phyloP scores from a whole-genome alignment of 1,140 invertebrate genomes.

The Camponotus floridanus region DNA sequence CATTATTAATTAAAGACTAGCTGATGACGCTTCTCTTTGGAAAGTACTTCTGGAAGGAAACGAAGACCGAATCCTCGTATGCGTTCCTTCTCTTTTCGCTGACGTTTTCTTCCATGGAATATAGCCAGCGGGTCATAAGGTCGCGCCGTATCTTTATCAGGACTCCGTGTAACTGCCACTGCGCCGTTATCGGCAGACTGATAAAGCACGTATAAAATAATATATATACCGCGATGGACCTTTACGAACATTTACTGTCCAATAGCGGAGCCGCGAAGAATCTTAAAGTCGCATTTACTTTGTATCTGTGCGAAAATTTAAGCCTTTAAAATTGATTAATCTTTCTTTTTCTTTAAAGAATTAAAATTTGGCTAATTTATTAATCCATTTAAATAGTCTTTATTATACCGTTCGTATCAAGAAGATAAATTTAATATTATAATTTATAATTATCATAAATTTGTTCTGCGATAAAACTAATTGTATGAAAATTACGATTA shows the following conservation, averaged over 20 bases:
- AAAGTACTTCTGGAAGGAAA: slow-evolving; percentile 38
- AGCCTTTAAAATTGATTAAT: not conserved
- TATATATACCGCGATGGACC: slow-evolving; percentile 74
- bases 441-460: not conserved
- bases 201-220: slow-evolving; percentile 83
- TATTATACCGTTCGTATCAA: not conserved
- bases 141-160: slow-evolving; percentile 82
- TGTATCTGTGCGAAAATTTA: slow-evolving; percentile 30
- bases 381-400: too few species aligned
- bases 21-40: not conserved
- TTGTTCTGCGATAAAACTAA: not conserved
- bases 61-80: slow-evolving; percentile 39
- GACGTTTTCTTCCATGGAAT: slow-evolving; percentile 76
- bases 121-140: slow-evolving; percentile 81
- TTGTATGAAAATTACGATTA: too few species aligned
- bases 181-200: slow-evolving; percentile 71
- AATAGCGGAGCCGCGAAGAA: not conserved
- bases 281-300: not conserved
- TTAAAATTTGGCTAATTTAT: not conserved
- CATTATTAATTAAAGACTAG: not conserved
- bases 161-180: slow-evolving; percentile 76
- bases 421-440: not conserved
- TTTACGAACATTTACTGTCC: slow-evolving; percentile 64
- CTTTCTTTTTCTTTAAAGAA: not conserved
- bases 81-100: slow-evolving; percentile 15